These are phyloP conservation scores for Thalpophila matura DNA, from an alignment of 2,888 invertebrate species.

Conservation along the genomic window DNA sequence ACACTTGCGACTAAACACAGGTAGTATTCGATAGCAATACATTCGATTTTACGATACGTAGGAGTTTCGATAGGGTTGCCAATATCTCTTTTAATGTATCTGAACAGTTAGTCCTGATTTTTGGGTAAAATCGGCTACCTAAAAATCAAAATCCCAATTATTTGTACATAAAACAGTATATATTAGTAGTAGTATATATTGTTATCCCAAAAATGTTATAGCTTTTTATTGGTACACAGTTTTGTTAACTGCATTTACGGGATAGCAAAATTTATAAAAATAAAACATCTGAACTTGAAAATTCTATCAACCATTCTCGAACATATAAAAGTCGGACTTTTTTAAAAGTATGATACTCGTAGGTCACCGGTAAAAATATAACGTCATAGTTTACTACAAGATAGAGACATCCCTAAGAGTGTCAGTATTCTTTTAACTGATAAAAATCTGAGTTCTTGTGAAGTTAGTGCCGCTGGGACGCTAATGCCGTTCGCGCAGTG, in stretches of 20 bases:
- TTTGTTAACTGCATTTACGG: too few species aligned
- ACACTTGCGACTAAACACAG: conserved; percentile 49
- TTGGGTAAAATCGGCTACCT: too few species aligned
- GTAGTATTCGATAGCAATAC: conserved; percentile 35
- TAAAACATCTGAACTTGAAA: too few species aligned
- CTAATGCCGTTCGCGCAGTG: conserved; percentile 54
- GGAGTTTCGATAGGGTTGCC: conserved; percentile 37
- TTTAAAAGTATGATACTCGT: background rate
- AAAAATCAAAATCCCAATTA: too few species aligned
- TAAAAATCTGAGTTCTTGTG: conserved; percentile 59
- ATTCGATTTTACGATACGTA: conserved; percentile 47
- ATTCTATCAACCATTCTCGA: too few species aligned
- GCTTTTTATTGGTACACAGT: background rate
- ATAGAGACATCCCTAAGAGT: conserved; percentile 36
- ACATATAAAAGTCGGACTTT: too few species aligned
- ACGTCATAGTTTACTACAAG: conserved; percentile 1
- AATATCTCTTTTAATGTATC: too few species aligned
- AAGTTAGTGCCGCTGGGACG: conserved; percentile 55
- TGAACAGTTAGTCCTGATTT: too few species aligned
- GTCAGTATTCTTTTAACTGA: conserved; percentile 59
- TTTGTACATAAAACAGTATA: too few species aligned
- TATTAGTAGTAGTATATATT: too few species aligned
- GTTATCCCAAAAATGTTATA: too few species aligned
- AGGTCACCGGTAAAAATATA: background rate
- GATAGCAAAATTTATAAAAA: too few species aligned